Evolutionary conservation across 2,888 invertebrate genomes (phyloP).

Genomic region (Spicauda simplicius): DNA sequence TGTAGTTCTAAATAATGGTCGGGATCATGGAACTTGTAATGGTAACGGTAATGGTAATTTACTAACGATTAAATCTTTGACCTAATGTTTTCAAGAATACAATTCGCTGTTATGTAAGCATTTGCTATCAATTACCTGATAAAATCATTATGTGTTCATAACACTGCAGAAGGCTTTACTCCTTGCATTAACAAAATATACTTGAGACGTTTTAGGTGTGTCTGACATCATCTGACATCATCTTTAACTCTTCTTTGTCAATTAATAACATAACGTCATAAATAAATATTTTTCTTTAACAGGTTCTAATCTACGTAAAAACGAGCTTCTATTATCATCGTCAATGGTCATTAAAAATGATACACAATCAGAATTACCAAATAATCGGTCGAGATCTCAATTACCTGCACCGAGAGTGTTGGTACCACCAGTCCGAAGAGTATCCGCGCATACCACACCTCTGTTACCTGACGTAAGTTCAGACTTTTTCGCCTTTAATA

Average conservation of each 20-base stretch:
- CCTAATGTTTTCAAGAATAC: too few relatives aligned
- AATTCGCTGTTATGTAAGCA: too few relatives aligned
- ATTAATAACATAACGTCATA: background rate
- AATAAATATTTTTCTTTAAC: constrained; percentile 2
- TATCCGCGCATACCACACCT: constrained; percentile 74
- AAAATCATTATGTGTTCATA: too few relatives aligned
- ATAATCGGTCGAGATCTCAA: constrained; percentile 76
- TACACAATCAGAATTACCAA: constrained; percentile 89
- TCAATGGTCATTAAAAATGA: constrained; percentile 90
- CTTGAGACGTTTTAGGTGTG: too few relatives aligned
- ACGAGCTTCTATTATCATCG: constrained; percentile 85
- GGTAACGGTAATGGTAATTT: constrained; percentile 65
- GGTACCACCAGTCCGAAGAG: constrained; percentile 64
- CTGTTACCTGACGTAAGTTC: constrained; percentile 70
- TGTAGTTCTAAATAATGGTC: constrained; percentile 88
- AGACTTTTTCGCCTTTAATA: background rate
- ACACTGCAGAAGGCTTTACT: too few relatives aligned
- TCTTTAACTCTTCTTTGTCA: background rate
- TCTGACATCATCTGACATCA: background rate
- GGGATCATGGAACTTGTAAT: constrained; percentile 91
- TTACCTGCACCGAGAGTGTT: constrained; percentile 66
- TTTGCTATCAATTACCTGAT: too few relatives aligned
- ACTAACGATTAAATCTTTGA: background rate
- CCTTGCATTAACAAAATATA: too few relatives aligned
- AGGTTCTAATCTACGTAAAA: constrained; percentile 82